Evolutionary conservation across 2,888 invertebrate species (phyloP), one percentile per base, ranked within the genome.

Genomic region (Gisinianus flammeolus): DNA sequence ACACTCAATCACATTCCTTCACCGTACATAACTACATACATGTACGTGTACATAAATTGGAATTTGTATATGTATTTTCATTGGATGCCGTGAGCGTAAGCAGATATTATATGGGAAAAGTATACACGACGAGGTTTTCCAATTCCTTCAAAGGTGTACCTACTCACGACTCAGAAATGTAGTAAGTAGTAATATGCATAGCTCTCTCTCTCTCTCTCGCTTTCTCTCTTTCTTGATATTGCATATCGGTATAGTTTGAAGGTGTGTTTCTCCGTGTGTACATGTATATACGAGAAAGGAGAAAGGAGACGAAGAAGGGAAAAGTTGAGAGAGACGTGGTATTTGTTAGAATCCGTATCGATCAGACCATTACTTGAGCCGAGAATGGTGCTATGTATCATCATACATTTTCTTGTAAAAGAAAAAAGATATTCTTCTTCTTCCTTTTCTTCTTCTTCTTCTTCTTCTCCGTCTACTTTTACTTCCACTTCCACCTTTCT

Each of bases 361-460:
- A 80, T 78, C 78, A 76, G 66, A 28, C 80, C 78, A 78, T 80
- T 80, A 80, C 76, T 76, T 5, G 28, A 70, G 54, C 54, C 24
- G 64, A 67, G 69, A 75, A 67, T 35, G 66, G 62, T 64, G 64
- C 44, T 30, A 28, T 74, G 28, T 44, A 74, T 66, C 66, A 44
- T 64, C 64, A 35, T 66, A 26, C 26, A 28, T 31, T 62, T 62
- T 62, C 0, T 24, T 62, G 28, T 24, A 26, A 28, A 62, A 4
- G 62, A 12, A 62, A 62, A 22, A 62, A 62, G 62, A 10, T 3
- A 26, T 31, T 73, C 44, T 64, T 26, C 54, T 35, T 72, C 58
- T 58, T 24, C 56, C 56, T 19, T 33, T 22, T 28, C 33, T 33
- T 31, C 67, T 22, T 24, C 67, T 44, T 30, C n/a, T n/a, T n/a